phyloP scores from a whole-genome alignment of 2,797 vertebrate species.

The Tragelaphus eurycerus region DNA sequence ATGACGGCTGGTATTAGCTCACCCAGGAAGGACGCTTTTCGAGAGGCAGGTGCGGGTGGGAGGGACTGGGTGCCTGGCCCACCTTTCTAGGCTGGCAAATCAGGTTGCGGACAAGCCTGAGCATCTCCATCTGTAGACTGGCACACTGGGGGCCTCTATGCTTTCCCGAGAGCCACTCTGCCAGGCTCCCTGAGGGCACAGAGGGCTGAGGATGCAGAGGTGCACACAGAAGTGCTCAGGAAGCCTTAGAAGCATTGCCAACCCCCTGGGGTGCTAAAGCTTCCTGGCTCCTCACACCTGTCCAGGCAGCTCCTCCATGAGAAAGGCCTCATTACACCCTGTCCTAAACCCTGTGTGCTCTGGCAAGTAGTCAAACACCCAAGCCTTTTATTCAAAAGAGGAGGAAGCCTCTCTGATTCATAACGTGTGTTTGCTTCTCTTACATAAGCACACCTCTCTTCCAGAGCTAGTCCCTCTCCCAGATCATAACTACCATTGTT shows the following conservation, averaged over 20 bases:
- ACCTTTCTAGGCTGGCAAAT: not conserved
- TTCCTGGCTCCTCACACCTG: slow-evolving; percentile 13
- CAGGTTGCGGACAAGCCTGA: not conserved
- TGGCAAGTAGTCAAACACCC: not conserved
- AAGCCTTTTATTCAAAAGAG: not conserved
- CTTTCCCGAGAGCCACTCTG: not conserved
- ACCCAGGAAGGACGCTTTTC: not conserved
- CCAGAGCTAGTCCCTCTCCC: not conserved
- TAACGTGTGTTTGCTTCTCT: not conserved
- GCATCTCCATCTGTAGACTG: not conserved
- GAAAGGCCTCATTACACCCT: slow-evolving; percentile 9
- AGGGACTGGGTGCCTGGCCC: not conserved
- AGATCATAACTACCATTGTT: not conserved
- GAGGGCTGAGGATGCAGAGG: not conserved
- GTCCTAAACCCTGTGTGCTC: not conserved
- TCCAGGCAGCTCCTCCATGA: slow-evolving; percentile 18
- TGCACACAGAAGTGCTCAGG: not conserved
- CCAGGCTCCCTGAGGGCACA: not conserved
- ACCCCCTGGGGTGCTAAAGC: not conserved
- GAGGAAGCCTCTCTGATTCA: not conserved
- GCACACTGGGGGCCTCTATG: not conserved
- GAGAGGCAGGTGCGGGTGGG: not conserved
- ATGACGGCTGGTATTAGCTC: not conserved
- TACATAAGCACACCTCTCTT: not conserved
- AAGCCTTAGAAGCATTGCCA: not conserved